Evolutionary conservation across 2,888 invertebrate species (phyloP).

Genomic region (Limnephilus lunatus): DNA sequence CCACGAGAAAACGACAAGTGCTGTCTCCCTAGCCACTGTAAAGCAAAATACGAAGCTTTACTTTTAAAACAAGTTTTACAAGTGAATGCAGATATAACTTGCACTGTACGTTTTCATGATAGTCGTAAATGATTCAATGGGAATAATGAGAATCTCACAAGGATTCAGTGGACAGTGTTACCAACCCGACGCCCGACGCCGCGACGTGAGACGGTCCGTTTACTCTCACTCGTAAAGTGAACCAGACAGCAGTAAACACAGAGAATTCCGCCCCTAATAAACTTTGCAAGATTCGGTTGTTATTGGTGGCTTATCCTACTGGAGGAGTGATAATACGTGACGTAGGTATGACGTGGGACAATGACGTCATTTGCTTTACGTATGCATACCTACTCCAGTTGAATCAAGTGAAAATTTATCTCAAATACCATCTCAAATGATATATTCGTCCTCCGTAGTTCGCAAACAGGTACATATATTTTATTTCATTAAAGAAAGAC

Average conservation of each 20-base stretch:
- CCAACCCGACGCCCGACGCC: neutral
- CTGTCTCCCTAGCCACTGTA: neutral
- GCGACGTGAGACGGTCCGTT: neutral
- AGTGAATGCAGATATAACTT: neutral
- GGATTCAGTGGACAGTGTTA: neutral
- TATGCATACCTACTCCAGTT: neutral
- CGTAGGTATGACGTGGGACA: neutral
- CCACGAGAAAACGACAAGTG: neutral
- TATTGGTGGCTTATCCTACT: neutral
- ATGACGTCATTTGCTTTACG: neutral
- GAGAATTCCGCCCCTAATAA: neutral
- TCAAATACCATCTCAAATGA: neutral
- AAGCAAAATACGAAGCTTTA: neutral
- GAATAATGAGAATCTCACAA: neutral
- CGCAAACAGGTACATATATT: neutral
- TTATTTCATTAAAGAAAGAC: no score
- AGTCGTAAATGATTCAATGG: neutral
- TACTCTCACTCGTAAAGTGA: constrained; percentile 13
- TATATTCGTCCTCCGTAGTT: neutral
- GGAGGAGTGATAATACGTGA: neutral
- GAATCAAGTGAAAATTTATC: neutral
- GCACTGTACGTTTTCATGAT: neutral
- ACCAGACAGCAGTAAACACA: neutral
- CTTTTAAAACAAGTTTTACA: neutral
- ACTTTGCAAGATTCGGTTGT: neutral